Percentiles rank a stretch among this genome's conserved stretches.
Conservation (phyloP, 2,113 vertebrate species). For the Girardinichthys multiradiatus region DNA sequence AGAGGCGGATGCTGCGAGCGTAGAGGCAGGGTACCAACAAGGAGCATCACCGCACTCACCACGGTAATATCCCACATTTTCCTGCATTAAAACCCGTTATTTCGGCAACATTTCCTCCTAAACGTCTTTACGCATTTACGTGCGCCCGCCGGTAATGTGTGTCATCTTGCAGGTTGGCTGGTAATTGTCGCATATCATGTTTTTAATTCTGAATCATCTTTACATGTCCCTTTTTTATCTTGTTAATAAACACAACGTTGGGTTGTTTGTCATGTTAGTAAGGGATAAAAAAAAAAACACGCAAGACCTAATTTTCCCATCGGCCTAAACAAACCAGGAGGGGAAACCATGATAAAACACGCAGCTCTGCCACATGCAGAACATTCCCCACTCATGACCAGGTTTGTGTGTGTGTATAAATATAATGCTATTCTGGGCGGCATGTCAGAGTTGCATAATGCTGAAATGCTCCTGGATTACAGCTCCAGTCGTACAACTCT, state of each 20-base stretch:
- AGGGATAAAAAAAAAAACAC: too few species aligned
- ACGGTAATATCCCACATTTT: conserved; percentile 71
- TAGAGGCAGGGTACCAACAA: conserved; percentile 74
- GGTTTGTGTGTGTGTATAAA: conserved; percentile 23
- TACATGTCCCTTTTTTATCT: not conserved
- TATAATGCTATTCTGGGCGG: conserved; percentile 5
- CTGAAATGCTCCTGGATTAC: conserved; percentile 3
- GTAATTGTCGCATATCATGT: conserved; percentile 76
- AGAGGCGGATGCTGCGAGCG: conserved; percentile 78
- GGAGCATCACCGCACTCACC: conserved; percentile 70
- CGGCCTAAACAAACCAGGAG: not conserved
- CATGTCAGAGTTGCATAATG: conserved; percentile 9
- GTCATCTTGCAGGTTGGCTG: conserved; percentile 32
- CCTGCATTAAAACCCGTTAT: conserved; percentile 13
- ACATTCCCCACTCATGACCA: conserved; percentile 8
- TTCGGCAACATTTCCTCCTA: conserved; percentile 33
- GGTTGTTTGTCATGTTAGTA: not conserved
- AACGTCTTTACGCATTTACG: conserved; percentile 2
- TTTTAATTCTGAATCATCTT: conserved; percentile 31
- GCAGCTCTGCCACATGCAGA: conserved; percentile 26
- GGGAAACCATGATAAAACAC: conserved; percentile 42
- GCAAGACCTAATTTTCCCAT: not conserved
- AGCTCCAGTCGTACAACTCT: conserved; percentile 12
- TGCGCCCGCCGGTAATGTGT: conserved; percentile 24
- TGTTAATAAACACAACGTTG: not conserved